Conservation (phyloP, 1,140 invertebrate genomes). For the Dicyema japonicum region DNA sequence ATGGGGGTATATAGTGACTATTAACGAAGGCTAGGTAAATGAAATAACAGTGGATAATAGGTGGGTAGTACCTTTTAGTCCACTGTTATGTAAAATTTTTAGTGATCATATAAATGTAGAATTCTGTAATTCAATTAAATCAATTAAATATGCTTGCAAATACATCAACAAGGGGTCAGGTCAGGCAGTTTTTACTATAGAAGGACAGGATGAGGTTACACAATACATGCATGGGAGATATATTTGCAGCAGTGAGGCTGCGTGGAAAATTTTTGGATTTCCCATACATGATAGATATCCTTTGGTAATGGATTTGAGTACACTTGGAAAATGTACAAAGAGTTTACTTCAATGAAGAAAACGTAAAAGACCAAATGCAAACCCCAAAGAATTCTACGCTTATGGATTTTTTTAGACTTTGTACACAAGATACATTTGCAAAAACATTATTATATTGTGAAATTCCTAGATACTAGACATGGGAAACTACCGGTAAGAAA, state of each 20-base stretch:
- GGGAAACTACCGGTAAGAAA: conserved; percentile 5
- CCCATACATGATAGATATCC: conserved; percentile 4
- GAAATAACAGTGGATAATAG: conserved; percentile 5
- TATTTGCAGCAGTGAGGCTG: conserved; percentile 4
- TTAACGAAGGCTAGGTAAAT: not conserved
- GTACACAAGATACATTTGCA: conserved; percentile 9
- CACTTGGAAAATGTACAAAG: conserved; percentile 5
- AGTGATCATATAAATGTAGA: conserved; percentile 6
- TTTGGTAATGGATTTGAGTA: conserved; percentile 2
- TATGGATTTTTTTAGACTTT: too few relatives aligned
- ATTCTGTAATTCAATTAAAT: conserved; percentile 5
- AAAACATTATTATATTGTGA: conserved; percentile 8
- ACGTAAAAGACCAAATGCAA: too few relatives aligned
- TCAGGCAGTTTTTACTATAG: conserved; percentile 1
- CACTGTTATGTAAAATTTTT: conserved; percentile 4
- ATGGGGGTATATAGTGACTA: conserved; percentile 2
- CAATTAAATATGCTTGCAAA: conserved; percentile 6
- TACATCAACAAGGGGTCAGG: conserved; percentile 5
- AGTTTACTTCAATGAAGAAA: conserved; percentile 4
- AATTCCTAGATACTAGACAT: conserved; percentile 11
- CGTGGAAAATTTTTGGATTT: conserved; percentile 2
- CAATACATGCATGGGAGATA: conserved; percentile 5
- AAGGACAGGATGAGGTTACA: conserved; percentile 5
- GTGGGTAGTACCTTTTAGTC: conserved; percentile 7
- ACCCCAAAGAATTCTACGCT: too few relatives aligned